Conservation (phyloP, 1,140 invertebrate species). For the Drosophila serrata region DNA sequence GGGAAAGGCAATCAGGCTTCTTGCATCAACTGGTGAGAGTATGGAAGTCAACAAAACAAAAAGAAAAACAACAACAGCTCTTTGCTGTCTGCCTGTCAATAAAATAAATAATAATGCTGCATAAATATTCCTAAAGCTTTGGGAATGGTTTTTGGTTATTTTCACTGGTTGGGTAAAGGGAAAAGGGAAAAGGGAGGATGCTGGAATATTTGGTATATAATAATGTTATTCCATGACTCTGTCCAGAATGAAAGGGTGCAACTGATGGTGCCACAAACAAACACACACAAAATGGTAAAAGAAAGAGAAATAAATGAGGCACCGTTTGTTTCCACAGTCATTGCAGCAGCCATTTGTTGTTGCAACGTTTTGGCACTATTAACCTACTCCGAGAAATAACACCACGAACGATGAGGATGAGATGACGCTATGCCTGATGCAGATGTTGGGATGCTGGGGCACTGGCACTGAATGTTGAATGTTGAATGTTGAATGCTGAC, state of each 20-base stretch:
- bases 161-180: background rate
- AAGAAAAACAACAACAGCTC: constrained; percentile 30
- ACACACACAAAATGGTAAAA: constrained; percentile 44
- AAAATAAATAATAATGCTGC: constrained; percentile 82
- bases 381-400: constrained; percentile 72
- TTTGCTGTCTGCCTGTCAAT: constrained; percentile 61
- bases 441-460: constrained; percentile 39
- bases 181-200: constrained; percentile 7
- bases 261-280: constrained; percentile 49
- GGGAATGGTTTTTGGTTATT: constrained; percentile 30
- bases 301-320: constrained; percentile 75
- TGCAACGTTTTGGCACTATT: constrained; percentile 82
- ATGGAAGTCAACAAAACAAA: constrained; percentile 52
- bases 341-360: constrained; percentile 59
- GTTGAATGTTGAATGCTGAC: constrained; percentile 36
- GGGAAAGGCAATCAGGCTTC: constrained; percentile 21
- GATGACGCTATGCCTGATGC: constrained; percentile 63
- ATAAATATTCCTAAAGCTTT: constrained; percentile 73
- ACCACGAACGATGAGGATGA: constrained; percentile 74
- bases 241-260: constrained; percentile 76
- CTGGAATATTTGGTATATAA: constrained; percentile 55
- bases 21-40: constrained; percentile 39
- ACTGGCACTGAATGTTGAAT: constrained; percentile 5
- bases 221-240: constrained; percentile 77
- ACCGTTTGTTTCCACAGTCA: constrained; percentile 71